These are phyloP conservation scores for Xiphias gladius DNA, from an alignment of 2,113 vertebrate species.

Conservation along the genomic window DNA sequence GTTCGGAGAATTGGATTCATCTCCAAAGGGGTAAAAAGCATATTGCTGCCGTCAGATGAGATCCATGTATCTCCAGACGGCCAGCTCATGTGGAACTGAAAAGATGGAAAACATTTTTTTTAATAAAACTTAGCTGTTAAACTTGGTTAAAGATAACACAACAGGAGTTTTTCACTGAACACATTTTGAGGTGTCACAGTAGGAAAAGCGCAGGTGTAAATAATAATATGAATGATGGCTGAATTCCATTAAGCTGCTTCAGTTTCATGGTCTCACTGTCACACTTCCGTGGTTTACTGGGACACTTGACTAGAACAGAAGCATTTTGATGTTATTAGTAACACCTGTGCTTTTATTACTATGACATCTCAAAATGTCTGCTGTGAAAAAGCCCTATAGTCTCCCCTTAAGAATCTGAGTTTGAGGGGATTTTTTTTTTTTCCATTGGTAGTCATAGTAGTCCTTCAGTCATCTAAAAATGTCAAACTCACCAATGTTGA, in stretches of 20 bases:
- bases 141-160: not conserved
- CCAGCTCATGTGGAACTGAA: not conserved
- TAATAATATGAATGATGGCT: not conserved
- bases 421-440: not conserved
- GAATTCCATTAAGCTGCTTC: not conserved
- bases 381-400: not conserved
- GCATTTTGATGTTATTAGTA: not conserved
- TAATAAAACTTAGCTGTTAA: not conserved
- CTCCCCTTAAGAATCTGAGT: not conserved
- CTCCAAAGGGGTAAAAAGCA: not conserved
- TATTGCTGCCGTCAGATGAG: not conserved
- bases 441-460: no score
- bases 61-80: not conserved
- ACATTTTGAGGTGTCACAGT: not conserved
- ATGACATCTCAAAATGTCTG: not conserved
- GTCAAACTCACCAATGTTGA: not conserved
- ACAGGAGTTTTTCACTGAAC: not conserved
- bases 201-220: not conserved
- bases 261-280: not conserved
- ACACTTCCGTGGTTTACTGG: not conserved
- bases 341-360: not conserved
- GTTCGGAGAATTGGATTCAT: not conserved
- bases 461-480: not conserved
- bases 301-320: not conserved
- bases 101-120: not conserved